phyloP scores from a whole-genome alignment of 2,113 vertebrate genomes.

The Hyla sarda region DNA sequence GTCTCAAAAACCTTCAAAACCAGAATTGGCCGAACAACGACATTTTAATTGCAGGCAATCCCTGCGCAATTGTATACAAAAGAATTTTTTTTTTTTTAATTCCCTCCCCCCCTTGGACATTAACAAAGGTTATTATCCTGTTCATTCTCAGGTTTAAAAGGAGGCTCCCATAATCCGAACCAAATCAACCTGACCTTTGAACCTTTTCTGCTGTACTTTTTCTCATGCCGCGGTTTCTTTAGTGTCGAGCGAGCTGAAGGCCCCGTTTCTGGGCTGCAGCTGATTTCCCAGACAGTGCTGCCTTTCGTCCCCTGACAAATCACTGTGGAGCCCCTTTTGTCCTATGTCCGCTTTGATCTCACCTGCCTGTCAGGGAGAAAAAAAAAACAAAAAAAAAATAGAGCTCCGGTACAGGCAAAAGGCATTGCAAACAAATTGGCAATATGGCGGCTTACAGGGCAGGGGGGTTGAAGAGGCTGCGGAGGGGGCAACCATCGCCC shows the following conservation, averaged over 20 bases:
- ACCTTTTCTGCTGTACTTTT: slow-evolving; percentile 95
- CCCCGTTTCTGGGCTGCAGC: slow-evolving; percentile 78
- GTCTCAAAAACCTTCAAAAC: slow-evolving; percentile 65
- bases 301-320: slow-evolving; percentile 94
- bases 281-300: slow-evolving; percentile 85
- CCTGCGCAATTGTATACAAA: slow-evolving; percentile 78
- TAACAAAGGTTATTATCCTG: slow-evolving; percentile 87
- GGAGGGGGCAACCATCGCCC: background rate
- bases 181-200: slow-evolving; percentile 95
- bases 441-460: slow-evolving; percentile 65
- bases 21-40: slow-evolving; percentile 70
- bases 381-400: too few species aligned
- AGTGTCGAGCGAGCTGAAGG: slow-evolving; percentile 88
- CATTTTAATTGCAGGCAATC: slow-evolving; percentile 86
- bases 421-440: slow-evolving; percentile 89
- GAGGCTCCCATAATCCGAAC: slow-evolving; percentile 89
- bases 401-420: slow-evolving; percentile 88
- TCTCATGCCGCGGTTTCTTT: slow-evolving; percentile 91
- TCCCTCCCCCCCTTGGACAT: slow-evolving; percentile 65
- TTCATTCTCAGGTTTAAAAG: slow-evolving; percentile 78
- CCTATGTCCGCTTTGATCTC: slow-evolving; percentile 88
- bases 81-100: slow-evolving; percentile 67
- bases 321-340: slow-evolving; percentile 93
- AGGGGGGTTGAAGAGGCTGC: slow-evolving; percentile 17
- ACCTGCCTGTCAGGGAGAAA: slow-evolving; percentile 91